These are phyloP conservation scores for Magallana nippona DNA, from an alignment of 2,888 invertebrate species.

Conservation along the genomic window DNA sequence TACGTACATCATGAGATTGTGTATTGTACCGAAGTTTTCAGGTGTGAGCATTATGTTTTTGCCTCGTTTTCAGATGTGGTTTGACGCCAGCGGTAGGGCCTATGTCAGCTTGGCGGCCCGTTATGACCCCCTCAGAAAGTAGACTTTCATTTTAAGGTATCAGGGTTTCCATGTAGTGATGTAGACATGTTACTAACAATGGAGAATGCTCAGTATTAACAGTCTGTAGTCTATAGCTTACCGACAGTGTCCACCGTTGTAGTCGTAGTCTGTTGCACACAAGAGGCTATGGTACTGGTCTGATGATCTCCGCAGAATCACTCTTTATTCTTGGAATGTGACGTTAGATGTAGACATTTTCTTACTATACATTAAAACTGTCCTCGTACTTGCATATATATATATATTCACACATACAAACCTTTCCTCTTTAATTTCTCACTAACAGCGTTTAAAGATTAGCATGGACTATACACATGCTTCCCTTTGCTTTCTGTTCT, in stretches of 20 bases:
- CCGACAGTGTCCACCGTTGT: not conserved
- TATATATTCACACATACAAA: not conserved
- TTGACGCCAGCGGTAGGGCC: conserved; percentile 74
- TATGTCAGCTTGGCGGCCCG: conserved; percentile 76
- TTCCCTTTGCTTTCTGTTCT: not conserved
- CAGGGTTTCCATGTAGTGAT: conserved; percentile 13
- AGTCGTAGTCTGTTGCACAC: not conserved
- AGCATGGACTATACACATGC: not conserved
- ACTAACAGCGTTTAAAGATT: not conserved
- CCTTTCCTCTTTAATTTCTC: not conserved
- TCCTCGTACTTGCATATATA: not conserved
- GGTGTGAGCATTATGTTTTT: conserved; percentile 20
- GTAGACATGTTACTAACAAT: conserved; percentile 26
- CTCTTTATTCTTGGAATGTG: not conserved
- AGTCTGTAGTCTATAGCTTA: not conserved
- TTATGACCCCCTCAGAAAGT: conserved; percentile 75
- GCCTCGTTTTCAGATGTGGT: conserved; percentile 75
- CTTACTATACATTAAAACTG: not conserved
- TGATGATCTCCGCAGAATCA: not conserved
- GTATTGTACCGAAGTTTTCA: not conserved
- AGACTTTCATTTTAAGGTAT: conserved; percentile 42
- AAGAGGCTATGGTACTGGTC: not conserved
- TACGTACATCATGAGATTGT: no score
- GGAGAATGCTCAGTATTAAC: conserved; percentile 14
- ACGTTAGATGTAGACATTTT: not conserved